phyloP scores from a whole-genome alignment of 2,797 vertebrate species.

The Xyrichtys novacula region DNA sequence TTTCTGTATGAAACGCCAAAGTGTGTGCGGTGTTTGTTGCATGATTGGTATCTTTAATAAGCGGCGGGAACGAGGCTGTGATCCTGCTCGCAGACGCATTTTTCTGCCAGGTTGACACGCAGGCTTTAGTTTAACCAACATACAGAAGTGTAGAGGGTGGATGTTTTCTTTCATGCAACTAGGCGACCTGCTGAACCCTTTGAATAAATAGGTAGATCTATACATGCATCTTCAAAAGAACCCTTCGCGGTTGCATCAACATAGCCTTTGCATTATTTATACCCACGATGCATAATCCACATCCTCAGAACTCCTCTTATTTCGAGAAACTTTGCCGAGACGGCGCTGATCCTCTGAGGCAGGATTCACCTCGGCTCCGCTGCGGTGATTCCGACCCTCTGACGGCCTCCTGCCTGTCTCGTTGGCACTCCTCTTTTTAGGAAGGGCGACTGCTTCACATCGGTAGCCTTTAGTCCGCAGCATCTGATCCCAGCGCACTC shows the following conservation, averaged over 20 bases:
- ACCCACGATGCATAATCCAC: constrained; percentile 31
- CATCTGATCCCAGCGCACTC: constrained; percentile 44
- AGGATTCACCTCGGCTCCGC: constrained; percentile 36
- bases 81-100: not conserved
- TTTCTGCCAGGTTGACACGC: not conserved
- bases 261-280: constrained; percentile 55
- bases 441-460: constrained; percentile 27
- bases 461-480: constrained; percentile 31
- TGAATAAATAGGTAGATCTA: not conserved
- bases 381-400: not conserved
- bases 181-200: not conserved
- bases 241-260: constrained; percentile 19
- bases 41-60: constrained; percentile 17
- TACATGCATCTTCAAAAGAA: constrained; percentile 7
- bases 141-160: not conserved
- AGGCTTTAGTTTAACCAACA: not conserved
- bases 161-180: constrained; percentile 7
- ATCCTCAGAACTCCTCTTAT: constrained; percentile 15
- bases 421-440: constrained; percentile 23
- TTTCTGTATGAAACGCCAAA: too few relatives aligned
- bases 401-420: constrained; percentile 7
- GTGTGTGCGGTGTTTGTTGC: too few relatives aligned
- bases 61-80: constrained; percentile 2
- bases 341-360: constrained; percentile 18
- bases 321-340: constrained; percentile 12